Percentiles rank a stretch among this genome's conserved stretches.
Evolutionary conservation across 64 coral and sea anemone species (phyloP).

Genomic region (Pocillopora damicornis): DNA sequence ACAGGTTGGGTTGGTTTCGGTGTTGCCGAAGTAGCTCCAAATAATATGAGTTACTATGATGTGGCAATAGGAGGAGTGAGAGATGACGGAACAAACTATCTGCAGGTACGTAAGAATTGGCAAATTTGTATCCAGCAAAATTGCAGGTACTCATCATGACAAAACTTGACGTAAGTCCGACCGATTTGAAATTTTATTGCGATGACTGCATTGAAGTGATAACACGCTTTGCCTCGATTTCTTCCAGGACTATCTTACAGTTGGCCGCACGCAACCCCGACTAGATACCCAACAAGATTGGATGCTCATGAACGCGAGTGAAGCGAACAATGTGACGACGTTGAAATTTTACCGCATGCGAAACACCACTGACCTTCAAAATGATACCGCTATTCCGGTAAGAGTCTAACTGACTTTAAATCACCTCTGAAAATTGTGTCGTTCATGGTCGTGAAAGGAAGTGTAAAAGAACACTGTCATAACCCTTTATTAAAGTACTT

Average conservation of each 20-base stretch:
- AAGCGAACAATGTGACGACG: slow-evolving; percentile 33
- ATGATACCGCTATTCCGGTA: slow-evolving; percentile 43
- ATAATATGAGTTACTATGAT: not conserved
- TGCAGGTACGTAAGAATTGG: not conserved
- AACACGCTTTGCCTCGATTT: not conserved
- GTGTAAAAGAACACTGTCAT: too few relatives aligned
- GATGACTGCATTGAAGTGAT: too few relatives aligned
- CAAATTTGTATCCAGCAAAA: too few relatives aligned
- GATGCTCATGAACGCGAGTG: slow-evolving; percentile 9
- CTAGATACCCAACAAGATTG: slow-evolving; percentile 36
- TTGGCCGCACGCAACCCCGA: not conserved
- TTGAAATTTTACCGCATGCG: slow-evolving; percentile 27
- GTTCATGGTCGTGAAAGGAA: too few relatives aligned
- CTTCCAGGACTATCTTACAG: slow-evolving; percentile 35
- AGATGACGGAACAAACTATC: not conserved
- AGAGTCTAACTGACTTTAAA: not conserved
- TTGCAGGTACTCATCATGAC: too few relatives aligned
- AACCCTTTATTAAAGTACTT: too few relatives aligned
- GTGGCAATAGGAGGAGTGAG: not conserved
- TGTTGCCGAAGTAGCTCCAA: not conserved
- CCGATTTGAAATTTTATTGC: too few relatives aligned
- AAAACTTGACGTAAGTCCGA: too few relatives aligned
- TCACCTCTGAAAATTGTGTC: too few relatives aligned
- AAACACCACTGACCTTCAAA: slow-evolving; percentile 5
- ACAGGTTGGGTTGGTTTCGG: slow-evolving; percentile 19